These are phyloP conservation scores for Germaria angustata DNA, from an alignment of 2,888 invertebrate genomes.

Conservation along the genomic window DNA sequence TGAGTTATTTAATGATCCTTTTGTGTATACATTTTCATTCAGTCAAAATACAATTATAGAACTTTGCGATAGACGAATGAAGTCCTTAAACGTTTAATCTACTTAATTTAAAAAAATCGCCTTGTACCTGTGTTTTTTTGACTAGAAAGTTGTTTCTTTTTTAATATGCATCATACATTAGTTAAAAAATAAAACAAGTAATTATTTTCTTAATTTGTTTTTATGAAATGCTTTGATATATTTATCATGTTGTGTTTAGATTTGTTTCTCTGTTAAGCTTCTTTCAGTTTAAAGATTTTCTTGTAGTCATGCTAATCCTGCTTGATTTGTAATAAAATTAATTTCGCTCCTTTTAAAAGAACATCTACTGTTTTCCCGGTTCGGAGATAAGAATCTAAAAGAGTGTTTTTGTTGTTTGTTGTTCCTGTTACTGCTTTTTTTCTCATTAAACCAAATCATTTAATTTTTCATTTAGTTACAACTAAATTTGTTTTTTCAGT, in stretches of 20 bases:
- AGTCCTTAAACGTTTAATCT: too few species aligned
- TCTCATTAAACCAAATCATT: conserved; percentile 21
- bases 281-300: background rate
- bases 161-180: background rate
- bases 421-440: background rate
- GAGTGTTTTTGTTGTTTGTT: background rate
- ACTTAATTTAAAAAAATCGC: too few species aligned
- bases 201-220: background rate
- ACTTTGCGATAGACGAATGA: too few species aligned
- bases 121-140: too few species aligned
- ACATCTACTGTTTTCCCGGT: background rate
- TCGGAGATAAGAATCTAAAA: conserved; percentile 9
- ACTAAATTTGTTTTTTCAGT: conserved; percentile 57
- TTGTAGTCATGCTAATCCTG: conserved; percentile 30
- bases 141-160: too few species aligned
- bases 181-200: background rate
- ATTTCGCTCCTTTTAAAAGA: conserved; percentile 7
- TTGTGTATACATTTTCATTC: too few species aligned
- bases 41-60: too few species aligned
- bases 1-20: too few species aligned
- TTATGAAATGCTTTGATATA: conserved; percentile 1
- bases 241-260: conserved; percentile 30
- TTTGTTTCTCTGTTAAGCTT: conserved; percentile 13
- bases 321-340: conserved; percentile 34
- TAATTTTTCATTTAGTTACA: conserved; percentile 44